These are phyloP conservation scores for Nudaria mundana DNA, from an alignment of 2,888 invertebrate species.

Conservation along the genomic window DNA sequence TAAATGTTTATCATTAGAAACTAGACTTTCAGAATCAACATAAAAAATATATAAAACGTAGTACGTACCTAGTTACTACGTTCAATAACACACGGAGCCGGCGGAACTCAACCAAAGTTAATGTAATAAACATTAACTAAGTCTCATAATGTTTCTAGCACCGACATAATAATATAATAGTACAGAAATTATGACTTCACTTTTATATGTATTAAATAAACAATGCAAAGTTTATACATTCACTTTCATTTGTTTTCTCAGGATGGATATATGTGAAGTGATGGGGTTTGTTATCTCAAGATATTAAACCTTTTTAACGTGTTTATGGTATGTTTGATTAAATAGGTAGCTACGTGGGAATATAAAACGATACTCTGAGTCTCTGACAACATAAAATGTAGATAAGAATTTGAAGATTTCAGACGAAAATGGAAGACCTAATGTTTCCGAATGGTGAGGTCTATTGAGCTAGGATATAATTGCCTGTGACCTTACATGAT, in stretches of 20 bases:
- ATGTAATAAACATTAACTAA: neutral
- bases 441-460: neutral
- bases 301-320: neutral
- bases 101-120: neutral
- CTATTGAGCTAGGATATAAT: no score
- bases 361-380: neutral
- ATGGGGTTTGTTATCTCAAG: slow-evolving; percentile 5
- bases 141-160: neutral
- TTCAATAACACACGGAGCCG: neutral
- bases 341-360: neutral
- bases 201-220: slow-evolving; percentile 6
- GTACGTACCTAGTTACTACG: no score
- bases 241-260: slow-evolving; percentile 12
- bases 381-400: neutral
- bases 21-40: neutral
- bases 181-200: slow-evolving; percentile 5
- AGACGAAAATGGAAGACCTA: no score
- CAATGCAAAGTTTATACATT: slow-evolving; percentile 3
- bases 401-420: neutral
- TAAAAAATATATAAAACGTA: no score
- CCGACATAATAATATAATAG: neutral
- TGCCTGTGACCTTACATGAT: no score
- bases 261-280: slow-evolving; percentile 5
- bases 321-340: no score
- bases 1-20: no score